These are phyloP conservation scores for Euborellia annulipes DNA, from an alignment of 1,140 invertebrate genomes.

Conservation along the genomic window DNA sequence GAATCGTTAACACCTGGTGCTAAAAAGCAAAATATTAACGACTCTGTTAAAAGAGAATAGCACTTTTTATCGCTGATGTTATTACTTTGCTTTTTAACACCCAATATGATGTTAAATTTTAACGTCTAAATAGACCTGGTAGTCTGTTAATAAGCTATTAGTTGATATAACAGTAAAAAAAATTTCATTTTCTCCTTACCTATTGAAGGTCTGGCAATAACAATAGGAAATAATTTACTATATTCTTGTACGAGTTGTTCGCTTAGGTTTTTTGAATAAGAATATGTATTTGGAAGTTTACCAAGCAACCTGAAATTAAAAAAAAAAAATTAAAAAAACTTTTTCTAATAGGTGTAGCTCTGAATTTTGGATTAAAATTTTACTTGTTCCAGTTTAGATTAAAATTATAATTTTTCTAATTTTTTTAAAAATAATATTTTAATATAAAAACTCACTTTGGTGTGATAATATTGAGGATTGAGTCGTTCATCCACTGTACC, in stretches of 20 bases:
- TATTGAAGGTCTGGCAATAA: slow-evolving; percentile 49
- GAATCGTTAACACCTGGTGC: no score
- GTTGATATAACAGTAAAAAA: slow-evolving; percentile 15
- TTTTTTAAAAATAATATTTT: not conserved
- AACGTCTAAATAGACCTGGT: slow-evolving; percentile 17
- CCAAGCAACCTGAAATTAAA: slow-evolving; percentile 29
- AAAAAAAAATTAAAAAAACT: no score
- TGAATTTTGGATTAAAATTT: not conserved
- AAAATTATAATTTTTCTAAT: not conserved
- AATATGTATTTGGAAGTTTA: slow-evolving; percentile 35
- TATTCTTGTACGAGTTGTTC: slow-evolving; percentile 30
- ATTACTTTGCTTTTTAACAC: no score
- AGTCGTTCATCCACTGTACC: slow-evolving; percentile 36
- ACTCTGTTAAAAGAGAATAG: no score
- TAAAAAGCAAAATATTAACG: no score
- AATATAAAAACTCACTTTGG: slow-evolving; percentile 1
- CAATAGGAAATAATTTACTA: slow-evolving; percentile 32
- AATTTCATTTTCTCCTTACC: slow-evolving; percentile 25
- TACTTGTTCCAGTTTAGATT: slow-evolving; percentile 12
- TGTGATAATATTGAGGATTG: slow-evolving; percentile 13
- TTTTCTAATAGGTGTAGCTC: no score
- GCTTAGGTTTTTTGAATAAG: slow-evolving; percentile 35
- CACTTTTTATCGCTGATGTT: no score
- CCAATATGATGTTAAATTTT: no score
- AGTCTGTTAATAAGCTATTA: slow-evolving; percentile 17